A percentile compares a stretch with the other conserved stretches of the same genome.
phyloP scores from a whole-genome alignment of 2,797 vertebrate genomes.

The Podarcis lilfordi region DNA sequence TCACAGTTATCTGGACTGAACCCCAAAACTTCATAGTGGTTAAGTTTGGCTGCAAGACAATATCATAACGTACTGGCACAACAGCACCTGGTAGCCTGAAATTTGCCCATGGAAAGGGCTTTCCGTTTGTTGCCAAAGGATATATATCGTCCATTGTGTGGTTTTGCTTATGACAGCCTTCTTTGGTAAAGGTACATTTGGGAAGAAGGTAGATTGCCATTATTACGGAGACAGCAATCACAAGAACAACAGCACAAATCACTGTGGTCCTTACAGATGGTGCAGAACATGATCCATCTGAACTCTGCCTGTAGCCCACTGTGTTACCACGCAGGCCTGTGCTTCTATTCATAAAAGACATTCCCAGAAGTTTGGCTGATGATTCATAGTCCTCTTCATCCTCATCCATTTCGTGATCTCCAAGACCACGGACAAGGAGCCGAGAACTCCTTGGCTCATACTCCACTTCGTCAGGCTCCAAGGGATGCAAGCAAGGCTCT shows the following conservation, averaged over 20 bases:
- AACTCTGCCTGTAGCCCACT: conserved; percentile 83
- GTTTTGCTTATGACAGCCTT: conserved; percentile 86
- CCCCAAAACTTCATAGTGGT: conserved; percentile 85
- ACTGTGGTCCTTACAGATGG: conserved; percentile 84
- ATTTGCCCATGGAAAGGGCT: conserved; percentile 90
- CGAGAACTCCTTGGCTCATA: conserved; percentile 93
- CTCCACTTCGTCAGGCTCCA: conserved; percentile 91
- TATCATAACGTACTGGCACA: conserved; percentile 85
- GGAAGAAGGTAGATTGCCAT: conserved; percentile 91
- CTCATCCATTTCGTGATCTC: conserved; percentile 93
- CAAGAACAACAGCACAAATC: conserved; percentile 84
- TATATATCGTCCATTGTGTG: conserved; percentile 79
- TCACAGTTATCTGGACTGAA: conserved; percentile 82
- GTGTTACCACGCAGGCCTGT: conserved; percentile 81
- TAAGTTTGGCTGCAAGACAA: conserved; percentile 87
- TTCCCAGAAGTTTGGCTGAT: conserved; percentile 93
- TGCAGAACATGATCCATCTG: conserved; percentile 81
- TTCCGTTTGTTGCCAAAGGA: conserved; percentile 83
- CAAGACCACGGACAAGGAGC: conserved; percentile 91
- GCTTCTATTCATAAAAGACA: conserved; percentile 98
- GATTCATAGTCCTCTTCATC: conserved; percentile 97
- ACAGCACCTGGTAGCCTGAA: conserved; percentile 85
- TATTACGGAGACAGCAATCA: conserved; percentile 85
- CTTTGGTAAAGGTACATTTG: conserved; percentile 94
- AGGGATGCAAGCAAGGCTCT: conserved; percentile 88